phyloP scores from a whole-genome alignment of 2,797 vertebrate species.

The Silurus aristotelis region DNA sequence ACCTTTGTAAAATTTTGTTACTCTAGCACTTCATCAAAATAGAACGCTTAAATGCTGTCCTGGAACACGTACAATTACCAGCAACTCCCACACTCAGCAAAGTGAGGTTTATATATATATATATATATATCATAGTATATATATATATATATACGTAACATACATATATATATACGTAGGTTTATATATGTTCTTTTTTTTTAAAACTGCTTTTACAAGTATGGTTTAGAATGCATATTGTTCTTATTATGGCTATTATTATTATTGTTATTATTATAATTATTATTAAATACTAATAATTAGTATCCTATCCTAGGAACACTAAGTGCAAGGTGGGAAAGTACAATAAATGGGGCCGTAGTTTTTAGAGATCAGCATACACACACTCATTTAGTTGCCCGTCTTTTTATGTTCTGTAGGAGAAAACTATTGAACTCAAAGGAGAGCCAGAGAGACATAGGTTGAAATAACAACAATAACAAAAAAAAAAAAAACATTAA shows the following conservation, averaged over 20 bases:
- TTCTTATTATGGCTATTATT: neutral
- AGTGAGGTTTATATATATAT: neutral
- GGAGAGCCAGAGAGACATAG: neutral
- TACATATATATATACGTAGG: too few species aligned
- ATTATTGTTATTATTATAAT: too few species aligned
- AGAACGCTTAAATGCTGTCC: slow-evolving; percentile 18
- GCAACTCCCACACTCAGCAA: neutral
- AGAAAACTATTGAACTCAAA: neutral
- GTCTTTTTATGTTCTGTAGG: too few species aligned
- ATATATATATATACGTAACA: too few species aligned
- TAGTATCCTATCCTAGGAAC: neutral
- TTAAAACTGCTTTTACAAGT: neutral
- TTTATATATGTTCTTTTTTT: neutral
- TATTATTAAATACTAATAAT: neutral
- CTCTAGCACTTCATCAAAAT: slow-evolving; percentile 15
- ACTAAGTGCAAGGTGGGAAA: neutral
- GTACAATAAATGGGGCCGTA: neutral
- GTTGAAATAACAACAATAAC: too few species aligned
- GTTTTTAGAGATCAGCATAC: neutral
- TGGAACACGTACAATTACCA: slow-evolving; percentile 24
- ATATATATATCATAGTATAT: too few species aligned
- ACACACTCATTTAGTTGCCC: too few species aligned
- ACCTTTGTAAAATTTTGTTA: slow-evolving; percentile 16
- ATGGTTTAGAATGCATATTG: neutral
- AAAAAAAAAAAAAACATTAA: neutral